Conservation (phyloP, 1,140 invertebrate genomes). For the Listronotus oregonensis region DNA sequence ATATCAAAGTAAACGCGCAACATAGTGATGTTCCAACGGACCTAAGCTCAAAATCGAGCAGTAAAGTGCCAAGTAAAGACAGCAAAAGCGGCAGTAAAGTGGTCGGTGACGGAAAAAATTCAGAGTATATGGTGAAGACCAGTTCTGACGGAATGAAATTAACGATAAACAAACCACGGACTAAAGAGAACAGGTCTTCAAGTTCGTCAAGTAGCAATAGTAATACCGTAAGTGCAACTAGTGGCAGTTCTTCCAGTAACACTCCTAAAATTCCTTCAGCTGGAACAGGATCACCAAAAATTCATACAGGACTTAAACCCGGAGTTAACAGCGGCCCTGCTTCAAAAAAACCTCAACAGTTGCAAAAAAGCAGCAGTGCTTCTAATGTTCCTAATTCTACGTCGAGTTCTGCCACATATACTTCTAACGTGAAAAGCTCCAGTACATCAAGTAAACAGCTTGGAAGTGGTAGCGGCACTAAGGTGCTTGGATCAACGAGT, state of each 20-base stretch:
- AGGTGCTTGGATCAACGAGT: slow-evolving; percentile 12
- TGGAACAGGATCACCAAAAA: slow-evolving; percentile 71
- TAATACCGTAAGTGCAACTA: slow-evolving; percentile 18
- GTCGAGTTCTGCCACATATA: slow-evolving; percentile 23
- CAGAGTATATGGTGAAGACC: slow-evolving; percentile 85
- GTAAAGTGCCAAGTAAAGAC: slow-evolving; percentile 29
- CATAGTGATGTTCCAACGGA: slow-evolving; percentile 62
- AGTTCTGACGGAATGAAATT: slow-evolving; percentile 86
- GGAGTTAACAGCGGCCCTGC: slow-evolving; percentile 80
- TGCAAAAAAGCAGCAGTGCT: slow-evolving; percentile 35
- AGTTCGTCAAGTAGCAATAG: slow-evolving; percentile 31
- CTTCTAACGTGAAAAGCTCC: slow-evolving; percentile 19
- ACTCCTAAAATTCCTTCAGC: slow-evolving; percentile 44
- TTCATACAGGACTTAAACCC: slow-evolving; percentile 82
- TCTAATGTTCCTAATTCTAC: slow-evolving; percentile 19
- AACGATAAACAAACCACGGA: slow-evolving; percentile 85
- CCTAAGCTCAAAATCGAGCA: slow-evolving; percentile 50
- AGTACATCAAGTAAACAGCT: slow-evolving; percentile 27
- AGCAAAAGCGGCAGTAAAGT: slow-evolving; percentile 25
- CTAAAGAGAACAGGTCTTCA: slow-evolving; percentile 63
- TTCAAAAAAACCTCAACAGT: slow-evolving; percentile 72
- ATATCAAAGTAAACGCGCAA: slow-evolving; percentile 70
- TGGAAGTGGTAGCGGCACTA: slow-evolving; percentile 14
- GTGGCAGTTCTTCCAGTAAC: slow-evolving; percentile 10
- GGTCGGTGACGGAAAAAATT: slow-evolving; percentile 66